Conservation (phyloP, 2,888 invertebrate genomes). For the Athrips mouffetella region DNA sequence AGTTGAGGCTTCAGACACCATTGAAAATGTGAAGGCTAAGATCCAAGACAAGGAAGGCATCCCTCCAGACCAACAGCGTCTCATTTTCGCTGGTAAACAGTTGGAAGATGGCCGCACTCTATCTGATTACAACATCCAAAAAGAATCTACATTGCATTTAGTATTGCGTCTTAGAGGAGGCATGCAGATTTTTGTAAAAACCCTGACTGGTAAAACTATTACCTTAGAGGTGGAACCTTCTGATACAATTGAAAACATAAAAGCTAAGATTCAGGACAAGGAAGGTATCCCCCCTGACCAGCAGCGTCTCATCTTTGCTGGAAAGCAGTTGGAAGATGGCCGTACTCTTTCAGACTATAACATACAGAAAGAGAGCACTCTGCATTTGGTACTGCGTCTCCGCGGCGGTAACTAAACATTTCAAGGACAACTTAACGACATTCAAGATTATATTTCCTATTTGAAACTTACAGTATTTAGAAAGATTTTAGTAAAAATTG, state of each 20-base stretch:
- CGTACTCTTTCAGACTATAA: constrained; percentile 24
- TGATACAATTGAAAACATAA: constrained; percentile 30
- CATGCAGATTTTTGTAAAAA: constrained; percentile 30
- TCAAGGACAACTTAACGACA: no score
- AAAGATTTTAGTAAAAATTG: constrained; percentile 20
- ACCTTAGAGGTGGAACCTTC: constrained; percentile 28
- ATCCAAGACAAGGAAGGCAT: constrained; percentile 29
- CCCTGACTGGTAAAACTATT: constrained; percentile 29
- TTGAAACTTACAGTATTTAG: constrained; percentile 16
- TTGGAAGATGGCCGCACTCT: constrained; percentile 26
- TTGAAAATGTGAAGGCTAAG: constrained; percentile 19
- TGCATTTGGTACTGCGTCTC: constrained; percentile 20
- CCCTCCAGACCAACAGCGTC: constrained; percentile 26
- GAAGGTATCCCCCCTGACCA: constrained; percentile 30
- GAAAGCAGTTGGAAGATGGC: constrained; percentile 25
- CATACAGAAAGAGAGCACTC: constrained; percentile 22
- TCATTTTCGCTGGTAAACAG: constrained; percentile 27
- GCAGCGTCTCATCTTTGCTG: constrained; percentile 28
- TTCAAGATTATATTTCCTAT: no score
- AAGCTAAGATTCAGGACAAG: constrained; percentile 29
- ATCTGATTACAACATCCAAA: constrained; percentile 28
- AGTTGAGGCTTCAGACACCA: constrained; percentile 9
- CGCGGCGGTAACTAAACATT: constrained; percentile 23
- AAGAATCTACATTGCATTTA: constrained; percentile 30
- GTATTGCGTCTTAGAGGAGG: constrained; percentile 23